Evolutionary conservation across 64 coral and sea anemone species (phyloP).

Genomic region (Anthopleura sola): DNA sequence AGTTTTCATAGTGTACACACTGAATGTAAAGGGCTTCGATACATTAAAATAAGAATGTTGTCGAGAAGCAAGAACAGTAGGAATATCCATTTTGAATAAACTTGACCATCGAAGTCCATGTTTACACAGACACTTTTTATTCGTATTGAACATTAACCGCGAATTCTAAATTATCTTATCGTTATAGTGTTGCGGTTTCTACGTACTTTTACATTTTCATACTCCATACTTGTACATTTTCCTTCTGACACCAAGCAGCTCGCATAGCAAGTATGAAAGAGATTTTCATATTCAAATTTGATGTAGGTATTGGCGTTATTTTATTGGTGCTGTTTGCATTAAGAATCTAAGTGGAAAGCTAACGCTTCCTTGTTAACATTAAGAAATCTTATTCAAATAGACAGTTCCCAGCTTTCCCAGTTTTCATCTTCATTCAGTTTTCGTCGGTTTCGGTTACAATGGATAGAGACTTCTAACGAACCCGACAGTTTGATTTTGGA

Average conservation of each 20-base stretch:
- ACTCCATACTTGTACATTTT: background rate
- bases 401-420: background rate
- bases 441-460: background rate
- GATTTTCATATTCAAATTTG: background rate
- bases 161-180: constrained; percentile 8
- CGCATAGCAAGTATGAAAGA: background rate
- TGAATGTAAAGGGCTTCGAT: background rate
- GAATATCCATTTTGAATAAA: background rate
- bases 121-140: background rate
- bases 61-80: background rate
- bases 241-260: background rate
- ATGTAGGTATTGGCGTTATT: background rate
- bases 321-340: background rate
- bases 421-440: background rate
- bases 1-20: background rate
- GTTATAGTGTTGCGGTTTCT: background rate
- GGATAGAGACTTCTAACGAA: background rate
- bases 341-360: background rate
- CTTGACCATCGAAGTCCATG: background rate
- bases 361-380: background rate
- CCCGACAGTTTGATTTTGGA: background rate
- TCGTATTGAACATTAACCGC: constrained; percentile 2
- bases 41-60: background rate
- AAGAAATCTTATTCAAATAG: background rate
- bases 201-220: background rate